Base-by-base conservation (phyloP, 2,888 invertebrate genomes). In the Matsumyia berberina region DNA sequence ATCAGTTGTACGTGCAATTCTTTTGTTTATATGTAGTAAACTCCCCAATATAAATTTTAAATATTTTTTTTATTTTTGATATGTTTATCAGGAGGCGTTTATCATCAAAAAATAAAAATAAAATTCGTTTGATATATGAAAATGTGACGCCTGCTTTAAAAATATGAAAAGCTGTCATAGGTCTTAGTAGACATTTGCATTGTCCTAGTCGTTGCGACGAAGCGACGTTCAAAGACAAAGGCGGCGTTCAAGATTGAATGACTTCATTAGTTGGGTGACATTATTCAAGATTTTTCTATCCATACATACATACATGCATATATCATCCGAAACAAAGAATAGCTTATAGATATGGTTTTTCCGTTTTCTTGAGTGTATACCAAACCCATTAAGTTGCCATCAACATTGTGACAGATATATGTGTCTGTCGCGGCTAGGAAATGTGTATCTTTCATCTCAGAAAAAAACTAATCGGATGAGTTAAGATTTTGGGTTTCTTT, bases 381-480 rank as follows among this genome's bases (percentile, higher is more conserved):
- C 49, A 53, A n/a, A 42, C 35, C 35, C 62, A 39, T 51, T 64
- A 72, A 49, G 51, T 66, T 58, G 31, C 44, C 37, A 77, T 53
- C 33, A 42, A 69, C 53, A 44, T 64, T 46, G 57, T 78, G 57
- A 39, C 49, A 73, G 51, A 33, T 73, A 42, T 39, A 49, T 19
- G n/a, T n/a, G n/a, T 55, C 31, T 55, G 15, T 64, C 58, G 35
- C n/a, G 31, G n/a, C 33, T 9, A 17, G 33, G 49, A 39, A 33
- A 31, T 58, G 57, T 60, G 73, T 67, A 51, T 73, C 64, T 72
- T 66, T 35, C 24, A 80, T 67, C 31, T 80, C 5, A 24, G 24
- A 37, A n/a, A n/a, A n/a, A n/a, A 55, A 62, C 44, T 72, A 74
- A 80, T 67, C 74, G 60, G 80, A 74, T 80, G 67, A 60, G 53